Conservation (phyloP, 2,888 invertebrate species). For the Lissonota sp. region DNA sequence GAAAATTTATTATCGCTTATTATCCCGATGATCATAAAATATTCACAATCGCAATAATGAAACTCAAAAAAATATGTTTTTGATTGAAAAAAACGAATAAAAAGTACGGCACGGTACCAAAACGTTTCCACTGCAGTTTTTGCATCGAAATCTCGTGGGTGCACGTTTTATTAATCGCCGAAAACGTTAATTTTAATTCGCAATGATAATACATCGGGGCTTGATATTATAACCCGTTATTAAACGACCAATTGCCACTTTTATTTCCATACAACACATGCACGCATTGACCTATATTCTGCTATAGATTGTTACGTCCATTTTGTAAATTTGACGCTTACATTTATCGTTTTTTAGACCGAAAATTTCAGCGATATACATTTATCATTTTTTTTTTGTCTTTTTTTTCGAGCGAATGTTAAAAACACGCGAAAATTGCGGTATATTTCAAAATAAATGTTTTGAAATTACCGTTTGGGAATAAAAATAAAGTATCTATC, state of each 20-base stretch:
- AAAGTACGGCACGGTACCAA: background rate
- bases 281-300: background rate
- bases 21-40: background rate
- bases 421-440: too few relatives aligned
- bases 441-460: too few relatives aligned
- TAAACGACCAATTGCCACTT: slow-evolving; percentile 58
- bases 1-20: too few relatives aligned
- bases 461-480: too few relatives aligned
- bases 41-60: background rate
- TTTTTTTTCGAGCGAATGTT: too few relatives aligned
- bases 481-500: too few relatives aligned
- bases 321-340: slow-evolving; percentile 21
- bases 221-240: slow-evolving; percentile 37
- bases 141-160: slow-evolving; percentile 33
- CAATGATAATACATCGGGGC: slow-evolving; percentile 68
- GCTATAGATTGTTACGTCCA: slow-evolving; percentile 4
- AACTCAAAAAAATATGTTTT: background rate
- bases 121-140: background rate
- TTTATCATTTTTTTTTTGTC: too few relatives aligned
- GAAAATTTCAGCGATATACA: too few relatives aligned
- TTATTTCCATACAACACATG: slow-evolving; percentile 14
- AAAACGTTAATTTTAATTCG: slow-evolving; percentile 76
- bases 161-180: slow-evolving; percentile 74
- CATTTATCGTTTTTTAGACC: background rate
- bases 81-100: background rate